Conservation (phyloP, 2,888 invertebrate genomes). For the Itoplectis maculator region DNA sequence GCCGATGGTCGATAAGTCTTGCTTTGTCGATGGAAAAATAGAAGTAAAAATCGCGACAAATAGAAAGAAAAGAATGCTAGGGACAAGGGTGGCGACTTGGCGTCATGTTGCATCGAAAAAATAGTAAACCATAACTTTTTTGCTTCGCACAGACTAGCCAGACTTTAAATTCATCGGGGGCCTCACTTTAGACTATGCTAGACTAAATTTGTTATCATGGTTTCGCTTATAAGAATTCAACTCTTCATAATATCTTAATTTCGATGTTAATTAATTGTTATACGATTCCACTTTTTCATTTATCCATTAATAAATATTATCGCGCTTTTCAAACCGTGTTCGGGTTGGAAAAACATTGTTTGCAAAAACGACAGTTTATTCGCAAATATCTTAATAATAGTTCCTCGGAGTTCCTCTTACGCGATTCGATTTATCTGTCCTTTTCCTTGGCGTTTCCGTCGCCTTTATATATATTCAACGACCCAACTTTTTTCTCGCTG, state of each 20-base stretch:
- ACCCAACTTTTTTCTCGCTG: conserved; percentile 51
- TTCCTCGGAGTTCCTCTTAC: conserved; percentile 24
- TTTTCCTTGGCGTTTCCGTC: not conserved
- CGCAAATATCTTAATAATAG: conserved; percentile 46
- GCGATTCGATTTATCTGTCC: conserved; percentile 38
- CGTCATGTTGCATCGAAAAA: conserved; percentile 35
- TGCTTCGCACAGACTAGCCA: not conserved
- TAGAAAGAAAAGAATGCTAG: not conserved
- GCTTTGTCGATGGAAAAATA: conserved; percentile 51
- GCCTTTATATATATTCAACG: conserved; percentile 37
- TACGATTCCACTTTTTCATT: no score
- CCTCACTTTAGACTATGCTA: no score
- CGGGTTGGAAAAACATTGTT: not conserved
- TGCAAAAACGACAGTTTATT: conserved; percentile 15
- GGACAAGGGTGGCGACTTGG: not conserved
- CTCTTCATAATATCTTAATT: no score
- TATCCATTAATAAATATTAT: no score
- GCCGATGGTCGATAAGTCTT: conserved; percentile 54
- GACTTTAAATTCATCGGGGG: conserved; percentile 1
- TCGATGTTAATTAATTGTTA: no score
- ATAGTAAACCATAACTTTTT: conserved; percentile 1
- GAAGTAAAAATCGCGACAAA: conserved; percentile 9
- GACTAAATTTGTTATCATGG: no score
- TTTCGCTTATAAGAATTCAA: no score
- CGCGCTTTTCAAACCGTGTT: not conserved